These are phyloP conservation scores for Antheraea mylitta DNA, from an alignment of 1,140 invertebrate species.

Conservation along the genomic window DNA sequence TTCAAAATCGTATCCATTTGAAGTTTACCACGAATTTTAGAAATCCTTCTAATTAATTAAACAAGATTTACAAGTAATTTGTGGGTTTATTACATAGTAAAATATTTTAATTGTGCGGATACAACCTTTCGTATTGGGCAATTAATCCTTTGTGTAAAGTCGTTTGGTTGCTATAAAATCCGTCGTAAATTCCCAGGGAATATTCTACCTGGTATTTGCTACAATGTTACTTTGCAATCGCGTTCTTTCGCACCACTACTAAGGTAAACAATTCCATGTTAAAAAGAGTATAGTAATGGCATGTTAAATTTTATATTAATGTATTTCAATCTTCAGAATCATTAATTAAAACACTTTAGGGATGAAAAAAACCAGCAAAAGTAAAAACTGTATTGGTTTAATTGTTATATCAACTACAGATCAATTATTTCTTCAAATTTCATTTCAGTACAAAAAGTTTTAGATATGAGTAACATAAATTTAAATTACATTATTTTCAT, in stretches of 20 bases:
- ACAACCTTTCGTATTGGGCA: constrained; percentile 19
- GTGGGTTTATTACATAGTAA: constrained; percentile 32
- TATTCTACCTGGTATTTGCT: constrained; percentile 11
- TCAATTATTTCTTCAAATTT: no score
- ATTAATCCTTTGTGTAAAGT: constrained; percentile 23
- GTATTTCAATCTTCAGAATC: no score
- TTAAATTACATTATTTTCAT: constrained; percentile 26
- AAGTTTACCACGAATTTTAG: background rate
- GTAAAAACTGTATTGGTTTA: no score
- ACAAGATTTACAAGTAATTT: constrained; percentile 34
- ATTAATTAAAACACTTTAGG: no score
- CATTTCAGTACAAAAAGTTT: constrained; percentile 45
- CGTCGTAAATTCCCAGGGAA: constrained; percentile 22
- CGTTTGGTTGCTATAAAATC: constrained; percentile 21
- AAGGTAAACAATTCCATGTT: background rate
- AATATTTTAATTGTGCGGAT: constrained; percentile 39
- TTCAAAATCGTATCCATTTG: background rate
- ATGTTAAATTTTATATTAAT: no score
- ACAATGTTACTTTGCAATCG: constrained; percentile 8
- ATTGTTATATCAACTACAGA: no score
- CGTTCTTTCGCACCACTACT: background rate
- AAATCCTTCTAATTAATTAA: background rate
- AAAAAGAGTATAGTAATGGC: no score
- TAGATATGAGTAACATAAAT: constrained; percentile 24
- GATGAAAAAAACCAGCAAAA: no score